These are phyloP conservation scores for Semibalanus balanoides DNA, from an alignment of 1,140 invertebrate genomes.

Conservation along the genomic window DNA sequence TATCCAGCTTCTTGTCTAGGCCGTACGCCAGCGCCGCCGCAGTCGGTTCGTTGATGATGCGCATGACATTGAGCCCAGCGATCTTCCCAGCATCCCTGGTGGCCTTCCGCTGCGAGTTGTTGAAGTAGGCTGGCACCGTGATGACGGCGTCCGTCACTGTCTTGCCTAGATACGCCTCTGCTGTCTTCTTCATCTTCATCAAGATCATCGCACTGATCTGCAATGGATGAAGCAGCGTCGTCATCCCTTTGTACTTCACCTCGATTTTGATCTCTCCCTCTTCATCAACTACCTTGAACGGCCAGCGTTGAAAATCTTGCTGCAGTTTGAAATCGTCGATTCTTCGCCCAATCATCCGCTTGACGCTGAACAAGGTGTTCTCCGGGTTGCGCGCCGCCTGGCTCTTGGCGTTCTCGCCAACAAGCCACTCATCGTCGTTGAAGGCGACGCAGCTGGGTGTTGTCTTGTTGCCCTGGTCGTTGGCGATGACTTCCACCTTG, in stretches of 20 bases:
- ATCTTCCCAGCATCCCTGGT: slow-evolving; percentile 83
- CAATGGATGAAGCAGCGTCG: slow-evolving; percentile 27
- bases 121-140: slow-evolving; percentile 84
- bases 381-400: slow-evolving; percentile 36
- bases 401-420: slow-evolving; percentile 29
- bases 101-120: slow-evolving; percentile 79
- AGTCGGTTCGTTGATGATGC: slow-evolving; percentile 66
- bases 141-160: slow-evolving; percentile 78
- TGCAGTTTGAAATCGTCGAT: slow-evolving; percentile 31
- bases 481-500: slow-evolving; percentile 16
- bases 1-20: slow-evolving; percentile 36
- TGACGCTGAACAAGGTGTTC: slow-evolving; percentile 35
- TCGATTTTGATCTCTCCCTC: slow-evolving; percentile 56
- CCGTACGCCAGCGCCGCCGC: slow-evolving; percentile 71
- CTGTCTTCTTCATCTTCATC: slow-evolving; percentile 42
- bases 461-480: slow-evolving; percentile 15
- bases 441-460: slow-evolving; percentile 18
- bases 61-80: slow-evolving; percentile 67
- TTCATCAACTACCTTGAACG: slow-evolving; percentile 43
- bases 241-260: slow-evolving; percentile 52
- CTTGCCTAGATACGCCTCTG: slow-evolving; percentile 62
- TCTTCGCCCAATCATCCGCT: slow-evolving; percentile 31
- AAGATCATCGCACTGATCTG: slow-evolving; percentile 39
- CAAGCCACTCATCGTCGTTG: background rate
- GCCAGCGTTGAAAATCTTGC: slow-evolving; percentile 35